A percentile compares a stretch with the other conserved stretches of the same genome.
These are phyloP conservation scores for Pyrrhosoma nymphula DNA, from an alignment of 2,888 invertebrate species.

Conservation along the genomic window DNA sequence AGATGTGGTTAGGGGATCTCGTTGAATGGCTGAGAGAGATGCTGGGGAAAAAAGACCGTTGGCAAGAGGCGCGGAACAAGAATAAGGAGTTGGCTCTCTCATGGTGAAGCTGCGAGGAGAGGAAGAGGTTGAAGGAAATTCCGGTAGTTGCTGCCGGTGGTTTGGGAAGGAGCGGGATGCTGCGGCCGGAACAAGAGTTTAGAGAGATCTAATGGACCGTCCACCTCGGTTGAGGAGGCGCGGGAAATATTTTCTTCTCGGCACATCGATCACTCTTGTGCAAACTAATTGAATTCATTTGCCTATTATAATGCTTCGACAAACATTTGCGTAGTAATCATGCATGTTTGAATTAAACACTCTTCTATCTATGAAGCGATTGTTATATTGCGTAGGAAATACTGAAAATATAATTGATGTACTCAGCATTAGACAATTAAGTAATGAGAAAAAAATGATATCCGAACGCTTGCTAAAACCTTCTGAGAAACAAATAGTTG, in stretches of 20 bases:
- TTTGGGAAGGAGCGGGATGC: not conserved
- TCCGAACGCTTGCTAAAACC: too few relatives aligned
- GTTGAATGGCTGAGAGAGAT: not conserved
- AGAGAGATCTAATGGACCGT: not conserved
- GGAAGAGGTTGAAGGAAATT: constrained; percentile 33
- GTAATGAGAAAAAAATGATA: too few relatives aligned
- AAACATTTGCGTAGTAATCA: too few relatives aligned
- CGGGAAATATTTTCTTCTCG: not conserved
- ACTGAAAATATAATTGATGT: too few relatives aligned
- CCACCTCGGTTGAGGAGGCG: not conserved
- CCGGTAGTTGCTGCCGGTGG: not conserved
- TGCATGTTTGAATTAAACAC: too few relatives aligned
- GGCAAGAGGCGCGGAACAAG: constrained; percentile 71
- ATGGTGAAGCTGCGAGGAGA: not conserved
- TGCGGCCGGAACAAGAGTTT: not conserved
- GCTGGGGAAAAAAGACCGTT: constrained; percentile 67
- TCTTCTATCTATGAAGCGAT: too few relatives aligned
- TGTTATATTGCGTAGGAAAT: too few relatives aligned
- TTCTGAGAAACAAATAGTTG: too few relatives aligned
- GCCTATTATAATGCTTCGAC: too few relatives aligned
- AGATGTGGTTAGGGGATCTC: not conserved
- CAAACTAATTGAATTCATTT: too few relatives aligned
- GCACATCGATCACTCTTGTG: too few relatives aligned
- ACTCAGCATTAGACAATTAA: too few relatives aligned
- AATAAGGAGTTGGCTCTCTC: constrained; percentile 71